Percentiles rank a stretch among this genome's conserved stretches.
These are phyloP conservation scores for Electrona antarctica DNA, from an alignment of 2,113 vertebrate genomes.

Conservation along the genomic window DNA sequence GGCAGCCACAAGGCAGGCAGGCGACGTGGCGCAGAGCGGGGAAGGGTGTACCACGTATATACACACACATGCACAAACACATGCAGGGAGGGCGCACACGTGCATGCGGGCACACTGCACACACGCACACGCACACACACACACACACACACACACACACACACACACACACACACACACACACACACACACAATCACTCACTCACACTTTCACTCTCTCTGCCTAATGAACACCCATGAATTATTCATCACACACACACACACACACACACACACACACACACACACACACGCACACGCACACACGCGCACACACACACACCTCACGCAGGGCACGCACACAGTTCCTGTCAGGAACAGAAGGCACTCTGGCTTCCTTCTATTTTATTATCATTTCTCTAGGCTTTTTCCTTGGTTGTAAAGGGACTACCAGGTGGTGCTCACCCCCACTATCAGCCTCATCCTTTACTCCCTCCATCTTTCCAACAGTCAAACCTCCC, in stretches of 20 bases:
- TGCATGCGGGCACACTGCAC: conserved; percentile 28
- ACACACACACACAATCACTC: conserved; percentile 35
- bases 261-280: conserved; percentile 25
- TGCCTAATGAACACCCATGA: conserved; percentile 78
- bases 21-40: conserved; percentile 71
- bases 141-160: conserved; percentile 59
- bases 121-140: conserved; percentile 55
- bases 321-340: conserved; percentile 70
- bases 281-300: conserved; percentile 49
- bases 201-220: conserved; percentile 65
- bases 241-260: conserved; percentile 72
- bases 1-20: conserved; percentile 81
- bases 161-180: conserved; percentile 65
- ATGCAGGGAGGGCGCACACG: conserved; percentile 36
- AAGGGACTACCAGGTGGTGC: conserved; percentile 79
- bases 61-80: conserved; percentile 35
- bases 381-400: conserved; percentile 79
- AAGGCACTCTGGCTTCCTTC: conserved; percentile 75
- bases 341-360: conserved; percentile 79
- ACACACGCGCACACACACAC: conserved; percentile 32
- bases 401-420: conserved; percentile 76
- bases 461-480: conserved; percentile 65
- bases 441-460: conserved; percentile 70
- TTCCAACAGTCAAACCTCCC: conserved; percentile 42
- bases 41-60: conserved; percentile 54